phyloP scores from a whole-genome alignment of 1,140 invertebrate genomes.

The Thaumetopoea pityocampa region DNA sequence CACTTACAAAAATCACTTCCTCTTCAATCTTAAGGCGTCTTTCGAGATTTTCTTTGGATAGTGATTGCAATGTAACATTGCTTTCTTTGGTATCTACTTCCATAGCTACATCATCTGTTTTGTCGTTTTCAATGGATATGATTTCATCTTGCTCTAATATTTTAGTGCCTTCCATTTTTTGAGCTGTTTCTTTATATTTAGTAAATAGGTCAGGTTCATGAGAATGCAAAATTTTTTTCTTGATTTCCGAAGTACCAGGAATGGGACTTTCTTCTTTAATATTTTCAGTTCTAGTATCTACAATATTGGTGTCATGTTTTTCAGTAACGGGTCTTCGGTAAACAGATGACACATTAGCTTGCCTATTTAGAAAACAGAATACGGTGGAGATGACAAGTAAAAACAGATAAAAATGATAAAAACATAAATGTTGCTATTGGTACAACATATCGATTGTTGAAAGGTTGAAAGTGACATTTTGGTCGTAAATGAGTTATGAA shows the following conservation, averaged over 20 bases:
- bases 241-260: neutral
- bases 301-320: constrained; percentile 21
- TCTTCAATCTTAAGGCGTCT: constrained; percentile 58
- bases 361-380: constrained; percentile 36
- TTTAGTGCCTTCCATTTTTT: neutral
- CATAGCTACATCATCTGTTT: constrained; percentile 2
- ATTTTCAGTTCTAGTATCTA: constrained; percentile 2
- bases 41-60: constrained; percentile 42
- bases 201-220: constrained; percentile 3
- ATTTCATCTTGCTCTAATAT: constrained; percentile 8
- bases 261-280: neutral
- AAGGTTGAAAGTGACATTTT: no score
- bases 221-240: neutral
- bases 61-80: constrained; percentile 15
- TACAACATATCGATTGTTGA: no score
- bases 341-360: constrained; percentile 79
- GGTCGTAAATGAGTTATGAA: no score
- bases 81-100: constrained; percentile 17
- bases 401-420: no score
- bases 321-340: constrained; percentile 35
- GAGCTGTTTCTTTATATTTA: constrained; percentile 1
- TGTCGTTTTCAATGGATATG: constrained; percentile 5
- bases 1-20: constrained; percentile 74
- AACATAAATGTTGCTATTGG: no score
- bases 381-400: no score